Conservation (phyloP, 2,113 vertebrate species). For the Centropristis striata region DNA sequence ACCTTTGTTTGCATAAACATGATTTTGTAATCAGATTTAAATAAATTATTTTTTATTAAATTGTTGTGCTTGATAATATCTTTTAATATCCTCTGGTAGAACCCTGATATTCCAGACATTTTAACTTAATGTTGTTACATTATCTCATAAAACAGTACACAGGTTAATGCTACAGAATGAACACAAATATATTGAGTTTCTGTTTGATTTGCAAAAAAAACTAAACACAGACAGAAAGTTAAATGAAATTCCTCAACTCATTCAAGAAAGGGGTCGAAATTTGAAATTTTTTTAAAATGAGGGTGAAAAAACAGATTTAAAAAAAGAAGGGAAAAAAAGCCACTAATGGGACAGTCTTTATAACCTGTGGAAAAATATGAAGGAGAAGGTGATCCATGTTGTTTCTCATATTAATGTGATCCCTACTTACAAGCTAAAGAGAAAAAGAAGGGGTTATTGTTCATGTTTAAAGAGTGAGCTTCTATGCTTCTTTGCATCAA, state of each 20-base stretch:
- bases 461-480: too few relatives aligned
- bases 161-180: background rate
- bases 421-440: background rate
- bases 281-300: too few relatives aligned
- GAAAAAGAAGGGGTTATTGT: too few relatives aligned
- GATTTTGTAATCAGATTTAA: background rate
- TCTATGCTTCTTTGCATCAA: too few relatives aligned
- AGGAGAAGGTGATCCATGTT: background rate
- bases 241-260: too few relatives aligned
- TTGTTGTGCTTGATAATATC: background rate
- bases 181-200: background rate
- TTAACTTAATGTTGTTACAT: background rate
- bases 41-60: background rate
- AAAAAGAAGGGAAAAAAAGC: too few relatives aligned
- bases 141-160: background rate
- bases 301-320: too few relatives aligned
- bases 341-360: background rate
- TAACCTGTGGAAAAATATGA: background rate
- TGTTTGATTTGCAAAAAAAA: background rate
- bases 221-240: background rate
- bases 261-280: too few relatives aligned
- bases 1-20: background rate
- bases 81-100: background rate
- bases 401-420: background rate
- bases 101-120: background rate